Percentiles rank a stretch among this genome's conserved stretches.
phyloP scores from a whole-genome alignment of 1,140 invertebrate genomes.

The Pogonus chalceus region DNA sequence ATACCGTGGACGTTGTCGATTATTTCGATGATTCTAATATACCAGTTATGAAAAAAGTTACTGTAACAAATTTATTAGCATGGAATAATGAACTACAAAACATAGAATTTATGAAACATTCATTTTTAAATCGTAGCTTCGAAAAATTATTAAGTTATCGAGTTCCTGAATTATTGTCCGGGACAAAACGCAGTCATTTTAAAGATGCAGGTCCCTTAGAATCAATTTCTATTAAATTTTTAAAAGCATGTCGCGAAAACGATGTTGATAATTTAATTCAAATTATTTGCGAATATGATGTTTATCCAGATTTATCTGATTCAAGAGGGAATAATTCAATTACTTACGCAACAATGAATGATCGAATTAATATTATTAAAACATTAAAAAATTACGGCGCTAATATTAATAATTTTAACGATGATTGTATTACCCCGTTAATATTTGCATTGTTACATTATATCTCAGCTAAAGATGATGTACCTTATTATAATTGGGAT shows the following conservation, averaged over 20 bases:
- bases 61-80: constrained; percentile 24
- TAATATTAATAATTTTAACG: constrained; percentile 37
- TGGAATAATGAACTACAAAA: constrained; percentile 30
- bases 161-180: constrained; percentile 21
- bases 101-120: constrained; percentile 25
- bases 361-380: constrained; percentile 23
- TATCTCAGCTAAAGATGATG: constrained; percentile 28
- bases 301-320: constrained; percentile 39
- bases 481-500: constrained; percentile 28
- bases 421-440: constrained; percentile 41
- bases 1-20: neutral
- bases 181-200: constrained; percentile 19
- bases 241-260: constrained; percentile 25
- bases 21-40: constrained; percentile 4
- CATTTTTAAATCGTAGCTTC: constrained; percentile 23
- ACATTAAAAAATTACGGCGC: constrained; percentile 37
- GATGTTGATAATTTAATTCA: constrained; percentile 29
- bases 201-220: constrained; percentile 23
- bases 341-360: constrained; percentile 39
- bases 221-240: constrained; percentile 19
- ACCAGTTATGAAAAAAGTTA: constrained; percentile 14
- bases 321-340: constrained; percentile 38
- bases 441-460: constrained; percentile 35
- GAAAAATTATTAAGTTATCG: constrained; percentile 24
- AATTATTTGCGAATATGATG: constrained; percentile 31